Evolutionary conservation across 2,113 vertebrate genomes (phyloP).

Genomic region (Brachirus orientalis): DNA sequence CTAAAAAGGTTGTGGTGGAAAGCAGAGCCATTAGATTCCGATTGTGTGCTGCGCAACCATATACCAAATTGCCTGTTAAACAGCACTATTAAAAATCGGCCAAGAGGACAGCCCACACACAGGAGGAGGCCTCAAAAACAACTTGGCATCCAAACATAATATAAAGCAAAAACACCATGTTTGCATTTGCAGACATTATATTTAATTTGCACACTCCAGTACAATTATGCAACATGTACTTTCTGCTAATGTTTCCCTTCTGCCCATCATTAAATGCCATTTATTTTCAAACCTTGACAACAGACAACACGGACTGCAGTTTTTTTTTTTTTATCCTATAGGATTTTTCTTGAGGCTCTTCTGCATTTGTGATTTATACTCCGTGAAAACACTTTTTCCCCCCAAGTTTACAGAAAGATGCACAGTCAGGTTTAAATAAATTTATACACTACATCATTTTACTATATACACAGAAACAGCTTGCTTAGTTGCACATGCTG

Average conservation of each 20-base stretch:
- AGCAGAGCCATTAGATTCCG: conserved; percentile 15
- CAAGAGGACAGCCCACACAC: conserved; percentile 15
- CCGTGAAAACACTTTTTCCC: background rate
- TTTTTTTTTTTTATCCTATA: background rate
- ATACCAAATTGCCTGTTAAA: conserved; percentile 30
- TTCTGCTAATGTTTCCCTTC: background rate
- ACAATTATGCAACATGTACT: background rate
- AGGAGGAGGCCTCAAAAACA: conserved; percentile 5
- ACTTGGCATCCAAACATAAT: conserved; percentile 3
- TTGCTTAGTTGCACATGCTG: too few relatives aligned
- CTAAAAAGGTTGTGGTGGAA: conserved; percentile 31
- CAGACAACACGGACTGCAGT: background rate
- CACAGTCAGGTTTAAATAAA: background rate
- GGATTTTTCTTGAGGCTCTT: background rate
- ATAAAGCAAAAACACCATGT: conserved; percentile 8
- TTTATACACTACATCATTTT: background rate
- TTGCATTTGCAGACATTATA: conserved; percentile 16
- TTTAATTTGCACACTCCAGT: conserved; percentile 16
- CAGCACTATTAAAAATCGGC: conserved; percentile 19
- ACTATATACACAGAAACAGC: too few relatives aligned
- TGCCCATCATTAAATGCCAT: conserved; percentile 5
- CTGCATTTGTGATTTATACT: background rate
- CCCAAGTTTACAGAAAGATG: background rate
- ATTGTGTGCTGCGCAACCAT: conserved; percentile 6
- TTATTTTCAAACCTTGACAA: background rate